Conservation (phyloP, 1,140 invertebrate genomes). For the Platorchestia sp. region DNA sequence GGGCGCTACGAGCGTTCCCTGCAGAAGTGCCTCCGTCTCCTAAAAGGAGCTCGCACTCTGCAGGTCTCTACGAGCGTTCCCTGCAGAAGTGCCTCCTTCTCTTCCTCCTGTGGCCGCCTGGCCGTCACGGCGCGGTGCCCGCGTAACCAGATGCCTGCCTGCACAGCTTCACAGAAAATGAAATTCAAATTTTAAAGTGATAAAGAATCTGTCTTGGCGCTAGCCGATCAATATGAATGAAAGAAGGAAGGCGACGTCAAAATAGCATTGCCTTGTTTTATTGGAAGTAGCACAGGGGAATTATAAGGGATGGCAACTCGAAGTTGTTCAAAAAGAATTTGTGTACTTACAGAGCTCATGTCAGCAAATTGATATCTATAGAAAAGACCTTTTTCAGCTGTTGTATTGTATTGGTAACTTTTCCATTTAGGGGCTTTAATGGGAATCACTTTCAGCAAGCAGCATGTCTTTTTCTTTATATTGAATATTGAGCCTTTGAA, state of each 20-base stretch:
- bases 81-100: neutral
- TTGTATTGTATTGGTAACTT: neutral
- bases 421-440: neutral
- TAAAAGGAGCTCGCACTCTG: too few species aligned
- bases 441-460: too few species aligned
- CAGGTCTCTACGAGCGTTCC: too few species aligned
- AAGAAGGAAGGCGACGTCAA: neutral
- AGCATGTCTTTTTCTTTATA: too few species aligned
- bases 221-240: neutral
- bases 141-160: neutral
- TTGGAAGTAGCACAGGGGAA: too few species aligned
- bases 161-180: neutral
- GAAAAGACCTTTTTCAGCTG: neutral
- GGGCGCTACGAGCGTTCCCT: too few species aligned
- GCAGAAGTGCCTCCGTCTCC: too few species aligned
- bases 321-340: neutral
- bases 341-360: neutral
- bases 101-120: neutral
- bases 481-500: too few species aligned
- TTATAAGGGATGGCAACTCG: neutral
- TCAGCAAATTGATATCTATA: neutral
- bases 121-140: neutral
- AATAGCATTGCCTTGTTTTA: neutral
- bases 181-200: neutral
- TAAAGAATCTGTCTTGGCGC: neutral